Evolutionary conservation across 1,140 invertebrate species (phyloP), one percentile per base, ranked within the genome.

Genomic region (Idris sp.): DNA sequence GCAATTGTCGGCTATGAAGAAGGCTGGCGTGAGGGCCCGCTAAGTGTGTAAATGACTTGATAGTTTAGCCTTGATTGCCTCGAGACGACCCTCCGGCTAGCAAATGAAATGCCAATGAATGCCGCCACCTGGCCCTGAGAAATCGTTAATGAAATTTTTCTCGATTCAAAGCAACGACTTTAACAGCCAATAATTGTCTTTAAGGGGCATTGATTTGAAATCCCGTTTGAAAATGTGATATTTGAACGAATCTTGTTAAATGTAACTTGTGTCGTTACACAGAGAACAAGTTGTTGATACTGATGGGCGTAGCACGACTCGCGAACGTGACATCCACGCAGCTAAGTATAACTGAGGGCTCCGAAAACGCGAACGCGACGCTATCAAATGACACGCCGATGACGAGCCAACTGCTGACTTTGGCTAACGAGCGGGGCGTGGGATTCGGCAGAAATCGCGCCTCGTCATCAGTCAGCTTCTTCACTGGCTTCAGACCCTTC

Each of bases 371-470:
- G 58, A 68, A 77, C 59, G 49, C 18, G 46, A 67, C 67, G 71
- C 74, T 81, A 79, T 81, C 80, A 83, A 86, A 87, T 87, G 86
- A 87, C 86, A 87, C 81, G 81, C 84, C 84, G 86, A 88, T 87
- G 86, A 88, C 84, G 85, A 84, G 81, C 81, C 58, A 76, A 81
- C 81, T 88, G 86, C 86, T 88, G 86, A 88, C 84, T 87, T 79
- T 41, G 82, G 80, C 80, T 88, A 88, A 88, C 86, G 86, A 88
- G 84, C 83, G 74, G 84, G 86, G 86, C 86, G 86, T 87, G 81
- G 74, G 81, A 79, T 80, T 69, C 76, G 78, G 58, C 71, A 71
- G 78, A 83, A 79, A 87, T 86, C 84, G 82, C 83, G 86, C 85
- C 78, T 82, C 80, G 85, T 87, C 86, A 87, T 87, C 85, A 83